A percentile compares a stretch with the other conserved stretches of the same genome.
phyloP scores from a whole-genome alignment of 2,113 vertebrate species.

The Mus spicilegus region DNA sequence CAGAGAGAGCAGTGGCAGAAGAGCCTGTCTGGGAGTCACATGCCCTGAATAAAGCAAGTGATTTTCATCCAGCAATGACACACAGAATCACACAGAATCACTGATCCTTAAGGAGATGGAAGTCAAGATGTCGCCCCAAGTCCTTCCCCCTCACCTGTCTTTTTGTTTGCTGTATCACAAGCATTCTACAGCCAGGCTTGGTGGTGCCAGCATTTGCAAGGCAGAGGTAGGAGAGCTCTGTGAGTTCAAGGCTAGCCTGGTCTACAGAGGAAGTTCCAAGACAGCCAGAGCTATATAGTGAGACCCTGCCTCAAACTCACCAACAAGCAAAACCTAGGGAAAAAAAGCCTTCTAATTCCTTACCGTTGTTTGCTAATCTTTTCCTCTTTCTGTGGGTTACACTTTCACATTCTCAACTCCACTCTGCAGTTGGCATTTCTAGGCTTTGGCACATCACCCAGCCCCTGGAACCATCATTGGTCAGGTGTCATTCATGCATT shows the following conservation, averaged over 20 bases:
- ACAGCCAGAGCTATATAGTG: neutral
- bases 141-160: neutral
- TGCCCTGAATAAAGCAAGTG: neutral
- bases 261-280: neutral
- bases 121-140: neutral
- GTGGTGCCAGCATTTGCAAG: neutral
- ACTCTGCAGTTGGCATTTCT: neutral
- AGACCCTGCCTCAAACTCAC: neutral
- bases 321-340: neutral
- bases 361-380: conserved; percentile 21
- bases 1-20: neutral
- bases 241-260: neutral
- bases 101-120: neutral
- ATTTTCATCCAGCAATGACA: neutral
- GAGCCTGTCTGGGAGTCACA: neutral
- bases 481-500: neutral
- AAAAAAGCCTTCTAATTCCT: neutral
- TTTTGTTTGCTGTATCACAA: neutral
- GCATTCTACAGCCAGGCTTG: neutral
- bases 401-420: neutral
- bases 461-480: neutral
- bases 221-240: neutral
- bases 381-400: neutral
- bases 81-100: neutral
- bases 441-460: neutral